Base-by-base conservation (phyloP, 2,797 vertebrate species). In the Brachyalestes nurse region DNA sequence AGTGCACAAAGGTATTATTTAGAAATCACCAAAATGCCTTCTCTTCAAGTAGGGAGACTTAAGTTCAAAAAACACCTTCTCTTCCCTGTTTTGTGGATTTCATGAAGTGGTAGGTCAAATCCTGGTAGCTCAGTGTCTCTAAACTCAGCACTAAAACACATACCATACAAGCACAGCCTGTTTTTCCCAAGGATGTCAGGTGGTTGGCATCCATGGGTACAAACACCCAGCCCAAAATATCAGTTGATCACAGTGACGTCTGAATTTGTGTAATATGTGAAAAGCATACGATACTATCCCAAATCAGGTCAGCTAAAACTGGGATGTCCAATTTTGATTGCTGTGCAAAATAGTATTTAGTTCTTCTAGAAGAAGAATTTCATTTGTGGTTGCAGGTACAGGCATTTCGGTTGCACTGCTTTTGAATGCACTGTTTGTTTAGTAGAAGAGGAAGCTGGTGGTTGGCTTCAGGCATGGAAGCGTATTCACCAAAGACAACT, bases 341-440 rank as follows among this genome's bases (percentile, higher is more conserved):
- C 86, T 89, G 85, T 85, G 83, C 86, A 89, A 89, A 86, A 83
- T 78, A 51, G 69, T 80, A 84, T 80, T 83, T 83, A 79, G 79
- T 84, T 86, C 86, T 87, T 88, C 84, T 84, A 77, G 67, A 53
- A 51, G 86, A 84, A 86, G 86, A 85, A 84, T 81, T 69, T 64
- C 47, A 62, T 76, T 61, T 77, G 75, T 84, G 61, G 79, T 77
- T 55, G 61, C 62, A 61, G 75, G 57, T 71, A 80, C 73, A 76
- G 28, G 58, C 21, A 3, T 79, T 70, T 67, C 57, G 82, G 64
- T 85, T 70, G 5, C 75, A 81, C 42, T 85, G 61, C 71, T 81
- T 67, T 78, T 76, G 49, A 82, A 77, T 76, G 78, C 49, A 77
- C 75, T 84, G 81, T 73, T 70, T 69, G 49, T 80, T 85, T 57